Evolutionary conservation across 2,797 vertebrate species (phyloP), one percentile per base, ranked within the genome.

Genomic region (Artibeus lituratus): DNA sequence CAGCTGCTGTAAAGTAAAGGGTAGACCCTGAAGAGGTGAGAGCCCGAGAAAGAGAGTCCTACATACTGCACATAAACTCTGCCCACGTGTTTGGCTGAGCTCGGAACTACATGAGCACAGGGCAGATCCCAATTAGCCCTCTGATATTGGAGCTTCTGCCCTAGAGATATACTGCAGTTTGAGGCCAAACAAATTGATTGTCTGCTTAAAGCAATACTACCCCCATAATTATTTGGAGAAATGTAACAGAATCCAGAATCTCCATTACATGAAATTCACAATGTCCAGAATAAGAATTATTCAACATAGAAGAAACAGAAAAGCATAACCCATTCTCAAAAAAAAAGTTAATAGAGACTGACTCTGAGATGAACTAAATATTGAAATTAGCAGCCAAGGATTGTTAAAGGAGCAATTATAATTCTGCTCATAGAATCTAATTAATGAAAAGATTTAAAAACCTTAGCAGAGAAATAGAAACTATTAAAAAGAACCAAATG

Each of bases 371-470:
- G 47, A 81, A 39, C 53, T 19, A 82, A 22, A 86, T 77, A 76
- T 47, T 95, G 74, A 94, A 93, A 94, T 93, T 32, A 91, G 26
- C 67, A 91, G 65, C 44, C 24, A 86, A 76, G 65, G 55, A 74
- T 35, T 69, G 89, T 87, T 90, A 59, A 80, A 90, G 44, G 22
- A 57, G 42, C n/a, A 86, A 51, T 90, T 83, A 87, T 69, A 96
- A 94, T 37, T 93, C 51, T 85, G 57, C 51, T 95, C 53, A 65
- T 67, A 93, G 74, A 95, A 74, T 81, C 32, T 51, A 92, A 94
- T 74, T 94, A 82, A 93, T 92, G 73, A 95, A 93, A 91, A 77
- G 57, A 83, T 53, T 70, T 39, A 24, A 47, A 91, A 78, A 90
- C 74, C 59, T 92, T 57, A 78, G 59, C 44, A 86, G 90, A 72